A percentile compares a stretch with the other conserved stretches of the same genome.
These are phyloP conservation scores for Zaprionus bogoriensis DNA, from an alignment of 2,888 invertebrate species.

Conservation along the genomic window DNA sequence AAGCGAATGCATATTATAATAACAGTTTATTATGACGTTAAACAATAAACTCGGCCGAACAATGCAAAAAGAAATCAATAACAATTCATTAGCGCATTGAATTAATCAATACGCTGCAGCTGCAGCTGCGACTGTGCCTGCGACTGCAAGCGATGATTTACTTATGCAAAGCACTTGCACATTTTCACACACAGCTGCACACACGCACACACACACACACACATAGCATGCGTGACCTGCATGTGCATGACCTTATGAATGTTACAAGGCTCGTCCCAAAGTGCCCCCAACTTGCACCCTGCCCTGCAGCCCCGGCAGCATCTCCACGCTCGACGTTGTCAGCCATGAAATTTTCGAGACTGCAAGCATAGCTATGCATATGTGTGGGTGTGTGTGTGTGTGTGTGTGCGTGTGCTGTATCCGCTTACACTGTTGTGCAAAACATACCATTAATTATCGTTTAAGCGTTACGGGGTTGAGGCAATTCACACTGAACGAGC, in stretches of 20 bases:
- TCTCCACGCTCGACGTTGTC: too few species aligned
- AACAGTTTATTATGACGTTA: background rate
- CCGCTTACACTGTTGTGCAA: slow-evolving; percentile 23
- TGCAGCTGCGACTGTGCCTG: background rate
- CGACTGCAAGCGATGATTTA: slow-evolving; percentile 3
- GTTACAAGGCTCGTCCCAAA: slow-evolving; percentile 1
- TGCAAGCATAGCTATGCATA: slow-evolving; percentile 7
- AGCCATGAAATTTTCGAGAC: slow-evolving; percentile 7
- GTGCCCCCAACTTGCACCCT: background rate
- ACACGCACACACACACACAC: background rate
- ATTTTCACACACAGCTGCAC: slow-evolving; percentile 10
- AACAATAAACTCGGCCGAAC: background rate
- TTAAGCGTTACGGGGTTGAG: background rate
- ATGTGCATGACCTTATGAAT: slow-evolving; percentile 6
- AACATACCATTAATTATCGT: slow-evolving; percentile 23
- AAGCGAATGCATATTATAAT: background rate
- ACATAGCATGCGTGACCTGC: background rate
- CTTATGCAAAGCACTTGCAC: slow-evolving; percentile 20
- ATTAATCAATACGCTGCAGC: slow-evolving; percentile 26
- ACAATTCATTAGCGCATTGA: slow-evolving; percentile 21
- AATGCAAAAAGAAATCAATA: slow-evolving; percentile 33
- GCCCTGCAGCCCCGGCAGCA: background rate
- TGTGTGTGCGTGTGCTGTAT: background rate
- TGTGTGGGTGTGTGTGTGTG: background rate
- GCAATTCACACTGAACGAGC: slow-evolving; percentile 4